A percentile compares a stretch with the other conserved stretches of the same genome.
phyloP scores from a whole-genome alignment of 2,113 vertebrate genomes.

The Promerops cafer region DNA sequence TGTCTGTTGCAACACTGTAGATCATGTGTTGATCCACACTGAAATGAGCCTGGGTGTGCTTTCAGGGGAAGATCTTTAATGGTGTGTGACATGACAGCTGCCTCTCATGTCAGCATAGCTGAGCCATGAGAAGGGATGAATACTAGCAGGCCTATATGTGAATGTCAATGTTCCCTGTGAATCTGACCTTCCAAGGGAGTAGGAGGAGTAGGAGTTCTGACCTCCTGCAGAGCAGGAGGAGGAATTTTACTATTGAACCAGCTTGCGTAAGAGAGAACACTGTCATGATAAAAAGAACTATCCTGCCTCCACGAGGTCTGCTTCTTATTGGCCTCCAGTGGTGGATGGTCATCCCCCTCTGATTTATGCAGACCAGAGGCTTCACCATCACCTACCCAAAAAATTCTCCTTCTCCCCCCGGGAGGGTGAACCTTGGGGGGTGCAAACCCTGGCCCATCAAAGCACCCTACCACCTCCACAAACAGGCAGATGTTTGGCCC shows the following conservation, averaged over 20 bases:
- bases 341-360: not conserved
- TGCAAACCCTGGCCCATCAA: not conserved
- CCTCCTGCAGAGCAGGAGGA: not conserved
- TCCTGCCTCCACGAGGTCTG: not conserved
- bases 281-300: not conserved
- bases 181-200: not conserved
- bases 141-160: not conserved
- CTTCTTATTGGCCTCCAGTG: not conserved
- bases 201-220: no score
- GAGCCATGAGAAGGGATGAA: not conserved
- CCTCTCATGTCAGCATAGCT: rapidly evolving
- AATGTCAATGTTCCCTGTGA: not conserved
- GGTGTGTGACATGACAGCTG: not conserved
- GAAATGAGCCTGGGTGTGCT: not conserved
- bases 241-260: not conserved
- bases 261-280: not conserved
- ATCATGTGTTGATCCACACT: not conserved
- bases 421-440: rapidly evolving
- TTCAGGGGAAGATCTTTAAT: not conserved
- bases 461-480: not conserved
- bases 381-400: not conserved
- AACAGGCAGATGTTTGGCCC: no score
- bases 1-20: not conserved
- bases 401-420: rapidly evolving
- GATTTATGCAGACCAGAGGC: not conserved